Evolutionary conservation across 2,888 invertebrate genomes (phyloP), one percentile per base, ranked within the genome.

Genomic region (Drosophila gaucha): DNA sequence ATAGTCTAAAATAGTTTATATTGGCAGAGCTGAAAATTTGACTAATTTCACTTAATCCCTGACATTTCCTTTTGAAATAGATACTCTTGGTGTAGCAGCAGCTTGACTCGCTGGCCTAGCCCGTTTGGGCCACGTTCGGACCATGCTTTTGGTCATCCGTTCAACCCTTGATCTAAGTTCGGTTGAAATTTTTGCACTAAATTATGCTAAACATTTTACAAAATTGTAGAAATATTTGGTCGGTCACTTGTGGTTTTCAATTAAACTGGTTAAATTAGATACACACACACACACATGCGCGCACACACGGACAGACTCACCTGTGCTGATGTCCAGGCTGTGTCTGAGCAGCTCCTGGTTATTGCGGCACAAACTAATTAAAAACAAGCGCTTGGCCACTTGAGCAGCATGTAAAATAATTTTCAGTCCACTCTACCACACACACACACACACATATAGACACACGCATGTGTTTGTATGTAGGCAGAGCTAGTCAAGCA

Each of bases 361-460:
- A 47, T 65, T 80, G 84, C 74, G 74, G 67, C 62, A 71, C 82
- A 82, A 82, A 82, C 82, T 82, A 82, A 82, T 82, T 82, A 82
- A 82, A 82, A 82, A 80, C 85, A 74, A 64, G 64, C 73, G 59
- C 77, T 55, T 47, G 60, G 50, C 84, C 78, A 82, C 86, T 86
- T 86, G 80, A 82, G 84, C 71, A 71, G 80, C 78, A 75, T 77
- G 72, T 75, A 66, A 72, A 79, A 77, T 67, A 75, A 63, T 72
- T 78, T 67, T 47, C 59, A 58, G 70, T 57, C 22, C 30, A 65
- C 65, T 62, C 58, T 47, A 10, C 18, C 43, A 24, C 22, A 39
- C 22, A n/a, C n/a, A n/a, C 38, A 20, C 38, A 20, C 20, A n/a
- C 38, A 20, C 36, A 52, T 18, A 35, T 36, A 20, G 5, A 26